Conservation (phyloP, 2,113 vertebrate genomes). For the Ardeotis arabs region DNA sequence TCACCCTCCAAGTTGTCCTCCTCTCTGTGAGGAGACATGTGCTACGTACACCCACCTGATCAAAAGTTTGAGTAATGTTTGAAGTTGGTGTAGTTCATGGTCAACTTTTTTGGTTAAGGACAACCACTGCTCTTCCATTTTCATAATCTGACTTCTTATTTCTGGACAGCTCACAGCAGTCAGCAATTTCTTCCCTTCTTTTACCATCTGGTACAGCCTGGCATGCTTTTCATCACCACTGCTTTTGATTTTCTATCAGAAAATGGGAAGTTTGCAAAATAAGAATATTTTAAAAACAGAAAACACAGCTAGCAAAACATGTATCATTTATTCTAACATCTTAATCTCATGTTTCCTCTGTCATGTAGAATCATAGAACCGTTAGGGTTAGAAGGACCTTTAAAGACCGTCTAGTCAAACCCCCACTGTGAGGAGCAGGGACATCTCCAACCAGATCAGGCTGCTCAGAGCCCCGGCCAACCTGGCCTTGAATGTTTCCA, state of each 20-base stretch:
- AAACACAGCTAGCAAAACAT: neutral
- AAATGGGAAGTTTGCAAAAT: slow-evolving; percentile 17
- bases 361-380: neutral
- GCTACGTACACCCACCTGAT: slow-evolving; percentile 74
- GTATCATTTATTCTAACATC: neutral
- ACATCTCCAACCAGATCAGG: too few species aligned
- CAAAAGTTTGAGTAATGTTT: slow-evolving; percentile 74
- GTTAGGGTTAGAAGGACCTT: too few species aligned
- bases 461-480: too few species aligned
- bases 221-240: slow-evolving; percentile 75
- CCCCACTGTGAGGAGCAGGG: too few species aligned
- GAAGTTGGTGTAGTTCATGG: slow-evolving; percentile 63
- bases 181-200: slow-evolving; percentile 77
- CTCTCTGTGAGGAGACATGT: neutral
- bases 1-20: neutral
- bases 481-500: too few species aligned
- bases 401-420: too few species aligned
- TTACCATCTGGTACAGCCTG: slow-evolving; percentile 75
- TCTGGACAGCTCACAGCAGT: slow-evolving; percentile 63
- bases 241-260: slow-evolving; percentile 75
- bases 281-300: neutral
- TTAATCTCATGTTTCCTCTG: neutral
- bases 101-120: slow-evolving; percentile 75
- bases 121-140: slow-evolving; percentile 80
- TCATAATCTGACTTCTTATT: slow-evolving; percentile 67